phyloP scores from a whole-genome alignment of 2,113 vertebrate species.

The Eurystomus gularis region DNA sequence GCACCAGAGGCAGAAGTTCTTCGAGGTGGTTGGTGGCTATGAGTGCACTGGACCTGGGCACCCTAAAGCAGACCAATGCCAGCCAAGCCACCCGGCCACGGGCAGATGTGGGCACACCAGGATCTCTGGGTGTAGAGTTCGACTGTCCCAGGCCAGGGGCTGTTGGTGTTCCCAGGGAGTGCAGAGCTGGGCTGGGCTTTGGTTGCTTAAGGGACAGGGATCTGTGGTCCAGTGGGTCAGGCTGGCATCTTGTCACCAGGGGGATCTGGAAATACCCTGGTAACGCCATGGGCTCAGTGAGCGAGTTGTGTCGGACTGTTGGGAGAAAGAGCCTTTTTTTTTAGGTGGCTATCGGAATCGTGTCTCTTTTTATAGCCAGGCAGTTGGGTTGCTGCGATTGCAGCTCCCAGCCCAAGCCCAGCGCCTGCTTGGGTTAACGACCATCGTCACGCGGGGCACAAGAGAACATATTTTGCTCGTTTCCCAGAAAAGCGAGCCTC shows the following conservation, averaged over 20 bases:
- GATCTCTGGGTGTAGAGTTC: not conserved
- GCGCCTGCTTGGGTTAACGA: not conserved
- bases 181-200: accelerated
- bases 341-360: not conserved
- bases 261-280: not conserved
- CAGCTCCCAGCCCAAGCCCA: not conserved
- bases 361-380: not conserved
- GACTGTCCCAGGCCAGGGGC: no score
- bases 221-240: not conserved
- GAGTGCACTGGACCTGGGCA: no score
- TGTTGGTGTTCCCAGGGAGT: not conserved
- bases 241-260: accelerated
- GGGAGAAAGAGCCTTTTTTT: not conserved
- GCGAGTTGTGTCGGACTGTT: not conserved
- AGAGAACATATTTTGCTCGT: not conserved
- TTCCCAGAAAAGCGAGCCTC: not conserved
- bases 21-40: accelerated
- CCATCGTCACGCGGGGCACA: not conserved
- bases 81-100: no score
- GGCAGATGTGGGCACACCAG: accelerated
- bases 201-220: not conserved
- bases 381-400: not conserved
- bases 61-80: no score
- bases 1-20: not conserved
- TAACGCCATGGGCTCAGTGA: not conserved